Base-by-base conservation (phyloP, 2,888 invertebrate genomes). In the Euplexia lucipara region DNA sequence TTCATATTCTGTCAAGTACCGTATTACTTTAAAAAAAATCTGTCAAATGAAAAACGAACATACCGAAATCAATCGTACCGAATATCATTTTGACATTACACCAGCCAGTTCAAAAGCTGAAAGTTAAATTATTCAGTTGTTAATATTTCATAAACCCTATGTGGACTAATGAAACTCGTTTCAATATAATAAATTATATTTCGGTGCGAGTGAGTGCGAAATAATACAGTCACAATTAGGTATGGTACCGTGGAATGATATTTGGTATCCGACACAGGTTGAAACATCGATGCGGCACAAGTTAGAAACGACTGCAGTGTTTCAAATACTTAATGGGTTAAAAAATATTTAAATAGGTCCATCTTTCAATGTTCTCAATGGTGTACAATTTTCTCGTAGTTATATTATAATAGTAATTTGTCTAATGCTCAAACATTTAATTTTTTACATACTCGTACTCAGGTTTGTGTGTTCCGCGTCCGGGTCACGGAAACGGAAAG, bases 141-240 rank as follows among this genome's bases (percentile, higher is more conserved):
- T 78, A 83, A 81, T 84, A 86, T 84, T 85, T 82, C 82, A 86
- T 82, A 82, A 80, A 58, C 79, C 53, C 59, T 32, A 62, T 65
- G 67, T 53, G 66, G 67, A 67, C 75, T 79, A 86, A 84, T 85
- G 81, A 84, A 86, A 84, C 74, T 74, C 69, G 79, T 85, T 83
- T 83, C 74, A 77, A 83, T 81, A 80, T 80, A 79, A 82, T 87
- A 82, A 86, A 88, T 87, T 80, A 85, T 83, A 73, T 70, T 65
- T 35, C 32, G 53, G 47, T 54, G 37, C 51, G 68, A 68, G 56
- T 78, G 71, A 78, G 71, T 71, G 74, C 60, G 64, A 80, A 85
- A 85, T 83, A 84, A 86, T 81, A 79, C 42, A 70, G 56, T 62
- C 70, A 53, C 71, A 76, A 79, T 79, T 78, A 82, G 70, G 54